Percentiles rank a stretch among this genome's conserved stretches.
These are phyloP conservation scores for Dermolepida albohirtum DNA, from an alignment of 2,888 invertebrate species.

Conservation along the genomic window DNA sequence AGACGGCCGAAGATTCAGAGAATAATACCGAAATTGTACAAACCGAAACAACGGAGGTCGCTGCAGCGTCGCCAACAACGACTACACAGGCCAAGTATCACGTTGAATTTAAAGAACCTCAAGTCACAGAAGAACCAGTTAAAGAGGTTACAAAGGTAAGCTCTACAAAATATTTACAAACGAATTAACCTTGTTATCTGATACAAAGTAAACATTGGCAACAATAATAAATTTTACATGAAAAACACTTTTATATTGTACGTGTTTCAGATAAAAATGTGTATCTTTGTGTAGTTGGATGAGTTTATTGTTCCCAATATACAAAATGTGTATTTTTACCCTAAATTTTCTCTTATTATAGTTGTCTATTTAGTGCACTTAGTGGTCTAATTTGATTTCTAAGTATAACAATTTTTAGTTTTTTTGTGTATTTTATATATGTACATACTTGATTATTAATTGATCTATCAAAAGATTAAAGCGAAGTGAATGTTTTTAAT, in stretches of 20 bases:
- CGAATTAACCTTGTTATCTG: background rate
- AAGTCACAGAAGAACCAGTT: constrained; percentile 68
- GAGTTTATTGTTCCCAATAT: too few relatives aligned
- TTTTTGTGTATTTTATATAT: too few relatives aligned
- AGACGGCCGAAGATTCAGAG: constrained; percentile 62
- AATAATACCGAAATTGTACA: constrained; percentile 38
- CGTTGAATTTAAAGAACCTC: constrained; percentile 78
- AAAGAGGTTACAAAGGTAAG: constrained; percentile 63
- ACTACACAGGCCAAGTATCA: constrained; percentile 63
- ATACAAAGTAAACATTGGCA: constrained; percentile 15
- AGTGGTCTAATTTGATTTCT: too few relatives aligned
- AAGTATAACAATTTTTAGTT: too few relatives aligned
- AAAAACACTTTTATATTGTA: constrained; percentile 10
- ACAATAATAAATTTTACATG: too few relatives aligned
- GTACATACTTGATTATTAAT: too few relatives aligned
- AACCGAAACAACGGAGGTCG: constrained; percentile 42
- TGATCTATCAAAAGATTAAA: too few relatives aligned
- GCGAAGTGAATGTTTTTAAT: too few relatives aligned
- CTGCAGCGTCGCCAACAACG: constrained; percentile 43
- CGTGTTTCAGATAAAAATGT: background rate
- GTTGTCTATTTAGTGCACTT: too few relatives aligned
- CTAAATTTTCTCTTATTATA: too few relatives aligned
- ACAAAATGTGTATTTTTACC: too few relatives aligned
- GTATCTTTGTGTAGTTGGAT: background rate
- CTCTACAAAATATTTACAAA: too few relatives aligned